These are phyloP conservation scores for Manis pentadactyla DNA, from an alignment of 2,797 vertebrate species.

Conservation along the genomic window DNA sequence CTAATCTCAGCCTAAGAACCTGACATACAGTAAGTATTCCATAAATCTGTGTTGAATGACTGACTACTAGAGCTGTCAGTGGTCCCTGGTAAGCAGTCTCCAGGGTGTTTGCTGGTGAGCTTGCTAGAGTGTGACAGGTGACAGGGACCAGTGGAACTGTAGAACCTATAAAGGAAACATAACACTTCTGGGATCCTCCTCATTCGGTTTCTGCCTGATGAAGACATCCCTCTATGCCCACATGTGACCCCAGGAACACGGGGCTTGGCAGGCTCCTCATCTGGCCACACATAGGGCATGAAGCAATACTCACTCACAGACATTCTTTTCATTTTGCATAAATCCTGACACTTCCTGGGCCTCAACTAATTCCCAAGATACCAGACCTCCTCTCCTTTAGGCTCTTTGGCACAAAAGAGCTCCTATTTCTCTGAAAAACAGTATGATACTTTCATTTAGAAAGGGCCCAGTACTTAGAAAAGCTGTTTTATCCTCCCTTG, in stretches of 20 bases:
- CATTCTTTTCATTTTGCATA: background rate
- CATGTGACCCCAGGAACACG: background rate
- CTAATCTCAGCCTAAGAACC: background rate
- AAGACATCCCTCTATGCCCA: background rate
- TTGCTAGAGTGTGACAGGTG: background rate
- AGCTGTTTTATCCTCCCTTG: background rate
- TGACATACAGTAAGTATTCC: background rate
- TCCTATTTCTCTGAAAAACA: background rate
- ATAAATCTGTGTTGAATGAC: background rate
- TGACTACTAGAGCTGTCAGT: background rate
- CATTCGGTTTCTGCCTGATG: background rate
- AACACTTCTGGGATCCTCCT: background rate
- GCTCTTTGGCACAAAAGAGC: background rate
- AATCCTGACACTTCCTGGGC: background rate
- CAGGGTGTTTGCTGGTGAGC: background rate
- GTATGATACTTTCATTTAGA: no score
- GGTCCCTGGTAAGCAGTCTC: background rate
- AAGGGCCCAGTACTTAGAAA: slow-evolving; percentile 11
- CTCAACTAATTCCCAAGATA: background rate
- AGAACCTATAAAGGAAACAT: background rate
- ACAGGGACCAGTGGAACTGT: background rate
- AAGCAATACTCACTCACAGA: background rate
- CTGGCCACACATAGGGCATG: background rate
- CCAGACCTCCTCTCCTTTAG: background rate
- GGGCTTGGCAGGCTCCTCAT: no score